A percentile compares a stretch with the other conserved stretches of the same genome.
Conservation (phyloP, 2,797 vertebrate species). For the Rhabdophis nuchalis region DNA sequence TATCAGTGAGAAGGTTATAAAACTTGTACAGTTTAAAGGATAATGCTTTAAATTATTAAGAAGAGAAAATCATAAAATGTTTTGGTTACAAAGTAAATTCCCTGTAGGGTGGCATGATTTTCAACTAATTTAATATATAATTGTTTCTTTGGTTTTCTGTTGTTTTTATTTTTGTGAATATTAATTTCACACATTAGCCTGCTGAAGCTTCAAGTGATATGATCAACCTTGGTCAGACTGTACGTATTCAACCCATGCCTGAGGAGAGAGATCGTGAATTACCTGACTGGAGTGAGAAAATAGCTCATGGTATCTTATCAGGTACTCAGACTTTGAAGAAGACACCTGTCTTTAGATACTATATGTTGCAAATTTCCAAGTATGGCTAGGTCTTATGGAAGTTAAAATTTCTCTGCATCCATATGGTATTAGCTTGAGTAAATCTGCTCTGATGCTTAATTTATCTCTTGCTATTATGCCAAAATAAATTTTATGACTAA, state of each 20-base stretch:
- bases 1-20: constrained; percentile 4
- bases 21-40: background rate
- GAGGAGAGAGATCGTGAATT: constrained; percentile 74
- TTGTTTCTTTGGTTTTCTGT: background rate
- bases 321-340: constrained; percentile 68
- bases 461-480: background rate
- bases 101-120: background rate
- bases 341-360: background rate
- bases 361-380: background rate
- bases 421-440: background rate
- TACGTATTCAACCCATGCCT: constrained; percentile 71
- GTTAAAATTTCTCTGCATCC: background rate
- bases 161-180: constrained; percentile 32
- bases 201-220: constrained; percentile 76
- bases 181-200: constrained; percentile 67
- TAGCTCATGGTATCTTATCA: constrained; percentile 91
- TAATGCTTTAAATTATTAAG: background rate
- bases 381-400: background rate
- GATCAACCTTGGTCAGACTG: constrained; percentile 86
- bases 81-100: background rate
- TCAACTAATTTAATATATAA: background rate
- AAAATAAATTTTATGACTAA: background rate
- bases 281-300: constrained; percentile 96
- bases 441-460: background rate
- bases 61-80: background rate